Evolutionary conservation across 2,797 vertebrate genomes (phyloP).

Genomic region (Acanthornis magna): DNA sequence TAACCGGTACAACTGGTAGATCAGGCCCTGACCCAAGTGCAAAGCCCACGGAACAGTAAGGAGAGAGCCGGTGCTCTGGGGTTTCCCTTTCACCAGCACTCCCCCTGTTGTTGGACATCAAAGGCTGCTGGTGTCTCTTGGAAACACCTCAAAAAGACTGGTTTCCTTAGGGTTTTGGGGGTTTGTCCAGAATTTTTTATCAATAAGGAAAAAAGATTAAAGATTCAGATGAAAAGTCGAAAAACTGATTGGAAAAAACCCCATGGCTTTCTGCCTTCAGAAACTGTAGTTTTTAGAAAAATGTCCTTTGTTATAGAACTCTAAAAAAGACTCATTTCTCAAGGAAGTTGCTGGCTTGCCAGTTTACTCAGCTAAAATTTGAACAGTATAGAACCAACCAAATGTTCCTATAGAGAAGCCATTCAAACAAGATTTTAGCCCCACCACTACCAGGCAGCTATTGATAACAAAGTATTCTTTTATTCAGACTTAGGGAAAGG

Average conservation of each 20-base stretch:
- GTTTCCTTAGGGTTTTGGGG: background rate
- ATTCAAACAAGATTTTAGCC: background rate
- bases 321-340: background rate
- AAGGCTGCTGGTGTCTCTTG: background rate
- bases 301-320: background rate
- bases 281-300: background rate
- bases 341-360: background rate
- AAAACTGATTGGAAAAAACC: background rate
- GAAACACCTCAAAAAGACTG: background rate
- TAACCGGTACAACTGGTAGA: background rate
- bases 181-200: background rate
- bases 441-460: background rate
- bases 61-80: background rate
- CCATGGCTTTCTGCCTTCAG: fast-evolving
- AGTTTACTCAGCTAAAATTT: background rate
- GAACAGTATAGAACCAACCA: background rate
- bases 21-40: background rate
- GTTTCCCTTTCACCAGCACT: background rate
- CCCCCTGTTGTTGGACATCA: background rate
- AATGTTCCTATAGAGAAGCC: background rate
- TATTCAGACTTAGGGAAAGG: background rate
- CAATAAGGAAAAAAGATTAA: background rate
- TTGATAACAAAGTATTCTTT: background rate
- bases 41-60: background rate
- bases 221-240: background rate